A percentile compares a stretch with the other conserved stretches of the same genome.
These are phyloP conservation scores for Apamea monoglypha DNA, from an alignment of 2,888 invertebrate genomes.

Conservation along the genomic window DNA sequence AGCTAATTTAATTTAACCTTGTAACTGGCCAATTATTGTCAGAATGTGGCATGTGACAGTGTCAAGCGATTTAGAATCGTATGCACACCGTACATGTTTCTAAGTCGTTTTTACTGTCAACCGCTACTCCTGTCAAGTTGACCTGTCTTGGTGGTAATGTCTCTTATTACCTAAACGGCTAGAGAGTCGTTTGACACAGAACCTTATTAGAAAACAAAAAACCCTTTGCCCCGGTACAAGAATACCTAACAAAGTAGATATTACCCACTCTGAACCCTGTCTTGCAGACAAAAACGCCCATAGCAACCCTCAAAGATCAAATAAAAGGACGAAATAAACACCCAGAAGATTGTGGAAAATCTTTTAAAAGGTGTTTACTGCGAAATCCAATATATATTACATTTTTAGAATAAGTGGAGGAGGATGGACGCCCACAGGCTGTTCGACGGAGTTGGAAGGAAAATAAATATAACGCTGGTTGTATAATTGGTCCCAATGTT, in stretches of 20 bases:
- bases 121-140: no score
- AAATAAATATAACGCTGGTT: constrained; percentile 13
- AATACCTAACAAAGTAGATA: background rate
- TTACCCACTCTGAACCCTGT: background rate
- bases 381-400: constrained; percentile 49
- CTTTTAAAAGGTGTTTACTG: constrained; percentile 25
- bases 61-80: no score
- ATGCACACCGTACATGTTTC: no score
- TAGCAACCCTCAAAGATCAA: constrained; percentile 29
- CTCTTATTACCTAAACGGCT: no score
- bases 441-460: background rate
- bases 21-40: no score
- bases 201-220: no score
- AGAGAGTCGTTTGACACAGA: no score
- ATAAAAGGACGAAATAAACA: constrained; percentile 30
- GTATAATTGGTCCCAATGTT: background rate
- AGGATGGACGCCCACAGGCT: constrained; percentile 20
- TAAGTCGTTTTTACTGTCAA: no score
- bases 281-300: constrained; percentile 18
- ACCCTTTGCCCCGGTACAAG: no score
- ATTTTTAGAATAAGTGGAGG: constrained; percentile 43
- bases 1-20: no score
- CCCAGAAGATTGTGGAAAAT: constrained; percentile 10
- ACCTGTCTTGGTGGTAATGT: no score
- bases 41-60: no score